Base-by-base conservation (phyloP, 1,140 invertebrate genomes). In the Hormaphis cornu region DNA sequence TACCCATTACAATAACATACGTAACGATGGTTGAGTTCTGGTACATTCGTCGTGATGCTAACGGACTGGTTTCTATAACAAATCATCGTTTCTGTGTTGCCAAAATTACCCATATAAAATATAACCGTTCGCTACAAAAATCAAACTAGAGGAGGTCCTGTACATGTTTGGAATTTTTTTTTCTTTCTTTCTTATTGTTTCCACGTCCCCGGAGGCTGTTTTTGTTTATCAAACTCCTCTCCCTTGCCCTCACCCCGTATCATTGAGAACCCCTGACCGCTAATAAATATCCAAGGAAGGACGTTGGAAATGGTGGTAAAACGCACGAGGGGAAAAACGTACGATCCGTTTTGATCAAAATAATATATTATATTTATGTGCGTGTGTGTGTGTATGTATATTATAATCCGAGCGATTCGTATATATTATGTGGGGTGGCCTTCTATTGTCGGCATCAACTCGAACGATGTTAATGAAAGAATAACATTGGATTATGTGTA, bases 401-500 rank as follows among this genome's bases (percentile, higher is more conserved):
- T 66, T 66, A 66, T 66, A 66, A 66, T 66, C 61, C 61, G 61
- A 66, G 44, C 42, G 61, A 46, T 48, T 44, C 28, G 7, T 40
- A n/a, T n/a, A n/a, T 6, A 37, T 56, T 46, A 42, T 59, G 40
- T 66, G 42, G 61, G 61, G 61, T 66, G 61, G 61, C 61, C 44
- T 46, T 50, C 61, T 20, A 66, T 66, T 66, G 61, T 66, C 61
- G 61, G 44, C 61, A 35, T 66, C 61, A 66, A 66, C 61, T 66
- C 61, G 61, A 66, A 66, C 28, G 61, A 66, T 66, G 61, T 66
- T 66, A 66, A 66, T 66, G 61, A 66, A 66, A 66, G 61, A 66
- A 66, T 66, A 66, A 66, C 61, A 66, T 66, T 66, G 61, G 61
- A 66, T 66, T 66, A 66, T 66, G 61, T 66, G 61, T 66, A 66